Conservation (phyloP, 2,797 vertebrate species). For the Sebastes itinus region DNA sequence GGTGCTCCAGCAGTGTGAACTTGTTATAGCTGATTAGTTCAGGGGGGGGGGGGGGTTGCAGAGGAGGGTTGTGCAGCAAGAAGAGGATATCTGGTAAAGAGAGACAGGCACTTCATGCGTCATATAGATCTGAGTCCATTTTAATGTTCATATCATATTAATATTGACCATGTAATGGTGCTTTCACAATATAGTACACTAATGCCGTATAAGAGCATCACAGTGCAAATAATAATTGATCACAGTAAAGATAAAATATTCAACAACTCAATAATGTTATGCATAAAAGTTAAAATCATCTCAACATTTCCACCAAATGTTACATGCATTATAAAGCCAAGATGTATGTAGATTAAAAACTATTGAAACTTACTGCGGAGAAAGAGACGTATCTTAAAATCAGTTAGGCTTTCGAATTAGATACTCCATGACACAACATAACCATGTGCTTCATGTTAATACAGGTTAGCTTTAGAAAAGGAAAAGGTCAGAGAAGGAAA, state of each 20-base stretch:
- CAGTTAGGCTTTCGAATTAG: not conserved
- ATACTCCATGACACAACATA: not conserved
- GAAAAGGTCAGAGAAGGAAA: conserved; percentile 14
- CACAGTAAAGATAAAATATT: conserved; percentile 21
- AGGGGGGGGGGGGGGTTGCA: conserved; percentile 2
- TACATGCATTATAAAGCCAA: conserved; percentile 5
- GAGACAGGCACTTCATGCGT: conserved; percentile 36
- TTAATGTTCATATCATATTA: conserved; percentile 53
- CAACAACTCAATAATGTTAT: conserved; percentile 3
- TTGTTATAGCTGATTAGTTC: conserved; percentile 60
- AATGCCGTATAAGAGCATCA: conserved; percentile 12
- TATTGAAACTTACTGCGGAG: not conserved
- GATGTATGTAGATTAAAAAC: not conserved
- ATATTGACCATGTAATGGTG: conserved; percentile 28
- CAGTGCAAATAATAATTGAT: conserved; percentile 34
- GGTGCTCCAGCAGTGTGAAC: conserved; percentile 7
- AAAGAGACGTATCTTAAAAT: not conserved
- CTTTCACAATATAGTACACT: conserved; percentile 38
- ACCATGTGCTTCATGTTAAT: conserved; percentile 48
- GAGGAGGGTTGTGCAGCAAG: conserved; percentile 6
- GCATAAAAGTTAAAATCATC: conserved; percentile 9
- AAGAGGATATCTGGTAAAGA: conserved; percentile 28
- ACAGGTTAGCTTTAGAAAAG: conserved; percentile 46
- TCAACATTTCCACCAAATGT: not conserved
- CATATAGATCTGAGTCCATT: conserved; percentile 27